These are phyloP conservation scores for Acanthopleura granulata DNA, from an alignment of 2,888 invertebrate species.

Conservation along the genomic window DNA sequence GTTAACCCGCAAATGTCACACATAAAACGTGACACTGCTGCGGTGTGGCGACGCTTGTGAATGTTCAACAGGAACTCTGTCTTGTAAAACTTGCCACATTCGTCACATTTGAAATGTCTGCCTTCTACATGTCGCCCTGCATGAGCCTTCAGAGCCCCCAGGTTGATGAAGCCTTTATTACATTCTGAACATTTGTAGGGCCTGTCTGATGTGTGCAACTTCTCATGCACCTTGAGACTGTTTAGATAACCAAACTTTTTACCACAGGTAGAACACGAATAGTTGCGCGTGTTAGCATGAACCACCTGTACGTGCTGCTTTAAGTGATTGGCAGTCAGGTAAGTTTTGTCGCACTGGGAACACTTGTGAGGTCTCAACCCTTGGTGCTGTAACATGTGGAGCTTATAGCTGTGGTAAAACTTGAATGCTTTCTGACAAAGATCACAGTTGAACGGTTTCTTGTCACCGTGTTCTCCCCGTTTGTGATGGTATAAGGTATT, in stretches of 20 bases:
- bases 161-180: constrained; percentile 54
- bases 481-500: constrained; percentile 59
- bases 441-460: constrained; percentile 55
- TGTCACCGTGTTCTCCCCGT: constrained; percentile 51
- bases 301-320: constrained; percentile 58
- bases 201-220: constrained; percentile 52
- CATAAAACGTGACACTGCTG: constrained; percentile 45
- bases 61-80: constrained; percentile 51
- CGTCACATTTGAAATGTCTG: constrained; percentile 47
- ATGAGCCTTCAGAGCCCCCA: constrained; percentile 43
- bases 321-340: constrained; percentile 60
- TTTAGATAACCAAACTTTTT: constrained; percentile 61
- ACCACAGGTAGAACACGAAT: constrained; percentile 51
- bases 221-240: constrained; percentile 56
- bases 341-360: constrained; percentile 55
- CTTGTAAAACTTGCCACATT: constrained; percentile 58
- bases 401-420: constrained; percentile 59
- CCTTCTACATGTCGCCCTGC: constrained; percentile 42
- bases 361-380: constrained; percentile 59
- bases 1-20: constrained; percentile 59
- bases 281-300: constrained; percentile 48
- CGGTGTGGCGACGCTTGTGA: constrained; percentile 52
- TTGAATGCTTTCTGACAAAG: constrained; percentile 56
- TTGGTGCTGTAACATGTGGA: constrained; percentile 56
- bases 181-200: constrained; percentile 52